Base-by-base conservation (phyloP, 2,113 vertebrate genomes). In the Nanger granti region DNA sequence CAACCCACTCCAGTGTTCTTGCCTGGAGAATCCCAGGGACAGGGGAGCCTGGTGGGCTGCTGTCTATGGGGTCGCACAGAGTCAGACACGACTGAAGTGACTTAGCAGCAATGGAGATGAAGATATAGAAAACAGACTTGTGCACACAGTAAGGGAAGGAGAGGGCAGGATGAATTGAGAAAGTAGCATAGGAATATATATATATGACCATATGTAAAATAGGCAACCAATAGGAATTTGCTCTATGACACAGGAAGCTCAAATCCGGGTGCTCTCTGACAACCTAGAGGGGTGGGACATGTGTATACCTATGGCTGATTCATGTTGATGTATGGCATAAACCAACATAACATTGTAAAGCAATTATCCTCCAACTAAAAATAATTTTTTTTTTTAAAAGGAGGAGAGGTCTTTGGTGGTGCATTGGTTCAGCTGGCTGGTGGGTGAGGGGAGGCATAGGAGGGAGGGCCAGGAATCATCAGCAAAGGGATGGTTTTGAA, bases 401-500 rank as follows among this genome's bases (percentile, higher is more conserved):
- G 37, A 54, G 52, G 55, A 7, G 28, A 49, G 84, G 34, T 41
- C 76, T 85, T 41, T 64, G 54, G 28, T 41, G 66, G 57, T 15
- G 22, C 9, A 13, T 1, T 11, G 0, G 34, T 18, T 80, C 49
- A 14, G 34, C 18, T 8, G 0, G 7, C 69, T 41, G 20, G 10
- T 41, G 69, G 69, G n/a, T 37, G 2, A 5, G 69, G n/a, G 69
- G n/a, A 73, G 8, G 1, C 7, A 2, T 8, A 13, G 37, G 26
- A 87, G 28, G 49, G 10, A 37, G 44, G 57, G 41, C 41, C 28
- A 28, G 12, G 18, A 34, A 7, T 44, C 9, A 8, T 9, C 28
- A 14, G 47, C 7, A 14, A 55, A 37, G 1, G 37, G 34, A 59
- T 2, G 24, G 69, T 44, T 55, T n/a, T 7, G 37, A 55, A 64